Percentiles rank a stretch among this genome's conserved stretches.
These are phyloP conservation scores for Borostomias antarcticus DNA, from an alignment of 2,797 vertebrate species.

Conservation along the genomic window DNA sequence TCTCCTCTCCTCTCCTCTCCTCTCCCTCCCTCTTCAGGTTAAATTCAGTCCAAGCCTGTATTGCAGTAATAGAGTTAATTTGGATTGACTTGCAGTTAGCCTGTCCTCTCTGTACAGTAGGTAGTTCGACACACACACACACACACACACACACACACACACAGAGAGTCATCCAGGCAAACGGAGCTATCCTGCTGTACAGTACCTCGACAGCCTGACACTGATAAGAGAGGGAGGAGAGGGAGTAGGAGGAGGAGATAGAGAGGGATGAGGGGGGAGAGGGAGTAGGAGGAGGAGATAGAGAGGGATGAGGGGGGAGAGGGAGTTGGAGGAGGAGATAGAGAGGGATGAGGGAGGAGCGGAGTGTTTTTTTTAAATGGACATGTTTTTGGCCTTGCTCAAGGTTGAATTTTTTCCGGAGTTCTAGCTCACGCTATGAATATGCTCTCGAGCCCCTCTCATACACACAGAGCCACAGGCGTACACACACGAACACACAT, in stretches of 20 bases:
- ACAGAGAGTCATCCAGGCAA: neutral
- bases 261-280: neutral
- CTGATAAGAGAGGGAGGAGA: neutral
- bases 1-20: no score
- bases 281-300: neutral
- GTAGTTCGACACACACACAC: neutral
- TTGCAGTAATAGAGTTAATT: neutral
- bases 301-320: neutral
- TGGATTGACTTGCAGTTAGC: neutral
- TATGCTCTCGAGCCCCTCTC: no score
- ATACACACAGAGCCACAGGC: no score
- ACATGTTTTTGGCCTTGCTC: no score
- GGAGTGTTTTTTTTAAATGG: no score
- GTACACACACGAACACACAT: no score
- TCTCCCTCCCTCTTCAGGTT: no score
- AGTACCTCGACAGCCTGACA: neutral
- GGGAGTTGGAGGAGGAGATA: neutral
- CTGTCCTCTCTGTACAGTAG: neutral
- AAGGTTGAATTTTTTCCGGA: no score
- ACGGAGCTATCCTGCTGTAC: neutral
- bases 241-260: neutral
- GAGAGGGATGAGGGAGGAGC: no score
- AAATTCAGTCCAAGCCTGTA: no score
- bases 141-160: neutral
- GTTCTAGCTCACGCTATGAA: no score